Conservation (phyloP, 35 echinoderm and acorn worm species). For the Stichopus chloronotus region DNA sequence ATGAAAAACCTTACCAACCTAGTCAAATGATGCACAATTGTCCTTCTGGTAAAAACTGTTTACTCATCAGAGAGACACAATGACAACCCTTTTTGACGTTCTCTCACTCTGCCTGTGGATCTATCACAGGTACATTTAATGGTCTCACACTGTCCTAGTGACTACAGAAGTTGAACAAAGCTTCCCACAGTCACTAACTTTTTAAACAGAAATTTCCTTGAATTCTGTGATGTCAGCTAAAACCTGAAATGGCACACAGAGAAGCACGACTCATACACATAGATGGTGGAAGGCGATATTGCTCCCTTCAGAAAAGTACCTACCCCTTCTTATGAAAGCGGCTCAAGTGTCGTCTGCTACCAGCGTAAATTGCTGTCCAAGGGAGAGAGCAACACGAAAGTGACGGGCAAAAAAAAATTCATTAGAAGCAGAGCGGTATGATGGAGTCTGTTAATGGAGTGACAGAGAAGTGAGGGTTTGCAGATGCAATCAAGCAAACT, state of each 20-base stretch:
- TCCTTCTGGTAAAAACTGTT: too few relatives aligned
- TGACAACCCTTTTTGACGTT: too few relatives aligned
- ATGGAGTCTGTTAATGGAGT: conserved; percentile 51
- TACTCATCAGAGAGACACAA: too few relatives aligned
- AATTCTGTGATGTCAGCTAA: background rate
- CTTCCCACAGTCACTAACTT: background rate
- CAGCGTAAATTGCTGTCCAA: background rate
- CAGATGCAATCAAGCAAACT: conserved; percentile 18
- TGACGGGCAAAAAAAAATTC: conserved; percentile 15
- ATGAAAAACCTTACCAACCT: too few relatives aligned
- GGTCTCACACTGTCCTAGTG: background rate
- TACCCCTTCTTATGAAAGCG: background rate
- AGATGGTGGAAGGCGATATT: background rate
- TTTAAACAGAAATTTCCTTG: background rate
- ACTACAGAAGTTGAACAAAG: background rate
- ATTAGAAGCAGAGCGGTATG: conserved; percentile 23
- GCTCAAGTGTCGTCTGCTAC: conserved; percentile 40
- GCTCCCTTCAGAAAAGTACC: background rate
- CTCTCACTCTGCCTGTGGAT: background rate
- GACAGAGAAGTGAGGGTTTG: conserved; percentile 6
- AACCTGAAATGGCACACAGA: background rate
- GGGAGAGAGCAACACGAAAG: conserved; percentile 4
- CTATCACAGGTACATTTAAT: background rate
- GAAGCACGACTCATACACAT: background rate
- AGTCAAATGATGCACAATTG: too few relatives aligned